Conservation (phyloP, 2,797 vertebrate genomes). For the Dallia pectoralis region DNA sequence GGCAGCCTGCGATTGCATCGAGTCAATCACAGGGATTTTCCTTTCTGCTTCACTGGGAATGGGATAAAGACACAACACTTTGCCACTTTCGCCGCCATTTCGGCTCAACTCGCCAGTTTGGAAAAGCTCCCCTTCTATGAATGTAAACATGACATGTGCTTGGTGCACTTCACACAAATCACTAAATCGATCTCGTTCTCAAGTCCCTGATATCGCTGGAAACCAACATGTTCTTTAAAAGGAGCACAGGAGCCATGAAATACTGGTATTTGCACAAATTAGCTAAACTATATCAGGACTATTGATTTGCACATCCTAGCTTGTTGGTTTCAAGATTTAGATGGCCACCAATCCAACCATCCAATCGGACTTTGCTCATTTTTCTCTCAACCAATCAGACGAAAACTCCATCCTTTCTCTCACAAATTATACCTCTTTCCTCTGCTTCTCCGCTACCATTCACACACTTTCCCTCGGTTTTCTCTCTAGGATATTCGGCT, state of each 20-base stretch:
- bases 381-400: too few species aligned
- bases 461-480: too few species aligned
- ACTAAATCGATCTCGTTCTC: not conserved
- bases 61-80: slow-evolving; percentile 72
- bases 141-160: slow-evolving; percentile 5
- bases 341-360: not conserved
- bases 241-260: not conserved
- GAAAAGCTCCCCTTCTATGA: slow-evolving; percentile 16
- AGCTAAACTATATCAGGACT: not conserved
- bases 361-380: too few species aligned
- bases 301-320: not conserved
- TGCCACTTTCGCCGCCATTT: slow-evolving; percentile 52
- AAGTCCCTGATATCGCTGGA: not conserved
- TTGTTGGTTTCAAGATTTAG: not conserved
- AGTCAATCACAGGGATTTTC: slow-evolving; percentile 67
- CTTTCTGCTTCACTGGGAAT: slow-evolving; percentile 60
- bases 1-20: slow-evolving; percentile 44
- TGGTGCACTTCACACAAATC: not conserved
- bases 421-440: too few species aligned
- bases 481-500: not conserved
- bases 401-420: too few species aligned
- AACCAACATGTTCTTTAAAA: not conserved
- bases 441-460: too few species aligned
- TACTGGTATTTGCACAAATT: not conserved
- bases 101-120: slow-evolving; percentile 15